Conservation (phyloP, 2,797 vertebrate genomes). For the Myripristis jacobus region DNA sequence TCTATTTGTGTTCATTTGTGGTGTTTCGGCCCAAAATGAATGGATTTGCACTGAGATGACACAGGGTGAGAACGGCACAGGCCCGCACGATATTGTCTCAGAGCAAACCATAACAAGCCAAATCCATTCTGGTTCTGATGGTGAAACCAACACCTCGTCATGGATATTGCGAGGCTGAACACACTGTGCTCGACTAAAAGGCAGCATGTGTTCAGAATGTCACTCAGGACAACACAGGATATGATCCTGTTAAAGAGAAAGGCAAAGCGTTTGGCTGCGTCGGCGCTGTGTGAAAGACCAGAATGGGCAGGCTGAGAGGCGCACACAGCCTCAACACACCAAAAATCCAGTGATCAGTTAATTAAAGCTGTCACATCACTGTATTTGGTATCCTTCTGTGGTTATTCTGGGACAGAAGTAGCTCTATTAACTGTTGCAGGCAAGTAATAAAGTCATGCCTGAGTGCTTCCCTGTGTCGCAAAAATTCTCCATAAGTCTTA, state of each 20-base stretch:
- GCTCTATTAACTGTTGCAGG: conserved; percentile 7
- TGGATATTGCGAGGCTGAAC: conserved; percentile 7
- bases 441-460: conserved; percentile 19
- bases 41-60: conserved; percentile 40
- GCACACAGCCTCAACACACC: conserved; percentile 1
- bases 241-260: conserved; percentile 8
- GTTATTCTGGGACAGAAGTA: conserved; percentile 9
- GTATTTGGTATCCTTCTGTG: neutral
- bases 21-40: conserved; percentile 35
- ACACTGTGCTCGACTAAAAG: conserved; percentile 4
- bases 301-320: neutral
- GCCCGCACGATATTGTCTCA: conserved; percentile 7
- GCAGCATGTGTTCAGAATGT: conserved; percentile 10
- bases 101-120: conserved; percentile 31
- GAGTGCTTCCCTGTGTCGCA: conserved; percentile 6
- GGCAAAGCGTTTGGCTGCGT: neutral
- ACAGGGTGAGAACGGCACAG: conserved; percentile 28
- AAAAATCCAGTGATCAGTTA: conserved; percentile 6
- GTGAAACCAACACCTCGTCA: conserved; percentile 4
- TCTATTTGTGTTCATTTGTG: conserved; percentile 56
- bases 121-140: conserved; percentile 12
- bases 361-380: conserved; percentile 5
- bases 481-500: conserved; percentile 26
- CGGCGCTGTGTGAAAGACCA: neutral
- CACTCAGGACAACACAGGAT: conserved; percentile 9